phyloP scores from a whole-genome alignment of 2,888 invertebrate species.

The Palloptera scutellata region DNA sequence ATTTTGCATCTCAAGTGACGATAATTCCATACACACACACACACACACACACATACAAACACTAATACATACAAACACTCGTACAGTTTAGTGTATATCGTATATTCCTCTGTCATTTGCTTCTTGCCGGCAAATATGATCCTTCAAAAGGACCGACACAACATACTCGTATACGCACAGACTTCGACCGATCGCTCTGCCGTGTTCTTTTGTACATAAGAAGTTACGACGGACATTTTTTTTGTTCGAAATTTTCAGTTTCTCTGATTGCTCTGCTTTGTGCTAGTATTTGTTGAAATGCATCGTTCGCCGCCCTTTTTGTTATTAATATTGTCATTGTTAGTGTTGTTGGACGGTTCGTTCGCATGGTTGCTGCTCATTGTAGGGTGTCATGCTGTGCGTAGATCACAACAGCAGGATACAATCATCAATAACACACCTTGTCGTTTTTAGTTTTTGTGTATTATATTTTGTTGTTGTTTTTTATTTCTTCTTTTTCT shows the following conservation, averaged over 20 bases:
- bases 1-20: constrained; percentile 4
- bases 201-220: not conserved
- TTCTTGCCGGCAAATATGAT: constrained; percentile 29
- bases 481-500: too few relatives aligned
- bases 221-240: too few relatives aligned
- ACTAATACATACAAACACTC: not conserved
- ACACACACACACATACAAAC: not conserved
- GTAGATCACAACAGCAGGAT: constrained; percentile 56
- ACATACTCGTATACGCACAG: not conserved
- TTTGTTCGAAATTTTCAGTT: too few relatives aligned
- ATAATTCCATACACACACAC: not conserved
- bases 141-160: constrained; percentile 46
- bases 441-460: too few relatives aligned
- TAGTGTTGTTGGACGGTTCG: too few relatives aligned
- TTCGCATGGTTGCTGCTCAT: not conserved
- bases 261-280: too few relatives aligned
- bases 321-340: too few relatives aligned
- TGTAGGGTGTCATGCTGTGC: constrained; percentile 46
- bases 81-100: too few relatives aligned
- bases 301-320: too few relatives aligned
- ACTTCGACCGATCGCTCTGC: not conserved
- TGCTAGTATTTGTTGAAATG: too few relatives aligned
- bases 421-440: not conserved
- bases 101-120: not conserved
- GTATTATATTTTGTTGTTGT: too few relatives aligned